These are phyloP conservation scores for Mesoclemmys tuberculata DNA, from an alignment of 2,113 vertebrate genomes.

Conservation along the genomic window DNA sequence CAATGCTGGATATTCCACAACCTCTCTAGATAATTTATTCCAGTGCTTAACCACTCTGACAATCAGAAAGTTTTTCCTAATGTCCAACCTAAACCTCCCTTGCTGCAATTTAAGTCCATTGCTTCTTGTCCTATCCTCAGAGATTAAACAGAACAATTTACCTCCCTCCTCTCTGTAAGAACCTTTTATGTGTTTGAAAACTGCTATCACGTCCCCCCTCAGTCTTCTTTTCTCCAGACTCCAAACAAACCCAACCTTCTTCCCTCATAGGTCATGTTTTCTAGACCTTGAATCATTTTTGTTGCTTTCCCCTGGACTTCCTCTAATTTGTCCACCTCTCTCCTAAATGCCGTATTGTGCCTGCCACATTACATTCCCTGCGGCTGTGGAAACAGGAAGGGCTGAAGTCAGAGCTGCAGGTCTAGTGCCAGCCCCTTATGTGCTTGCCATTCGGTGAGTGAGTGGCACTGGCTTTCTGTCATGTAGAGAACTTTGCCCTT, in stretches of 20 bases:
- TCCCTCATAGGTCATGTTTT: neutral
- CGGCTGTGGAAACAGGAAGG: neutral
- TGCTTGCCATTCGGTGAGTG: rapidly evolving
- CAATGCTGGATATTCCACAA: no score
- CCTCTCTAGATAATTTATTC: no score
- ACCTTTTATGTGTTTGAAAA: neutral
- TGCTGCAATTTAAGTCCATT: neutral
- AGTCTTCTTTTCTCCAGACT: neutral
- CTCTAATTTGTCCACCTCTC: neutral
- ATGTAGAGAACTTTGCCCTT: rapidly evolving
- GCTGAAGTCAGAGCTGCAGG: rapidly evolving
- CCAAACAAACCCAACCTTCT: neutral
- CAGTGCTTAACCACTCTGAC: no score
- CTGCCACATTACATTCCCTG: rapidly evolving
- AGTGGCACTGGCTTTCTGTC: rapidly evolving
- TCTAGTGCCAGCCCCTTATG: rapidly evolving
- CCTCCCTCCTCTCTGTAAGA: neutral
- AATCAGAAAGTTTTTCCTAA: no score
- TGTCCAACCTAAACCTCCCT: no score
- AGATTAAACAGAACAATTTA: neutral
- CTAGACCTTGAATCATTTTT: neutral
- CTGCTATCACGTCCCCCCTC: neutral
- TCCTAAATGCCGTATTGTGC: neutral
- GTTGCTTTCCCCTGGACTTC: neutral
- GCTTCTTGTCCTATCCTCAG: neutral